Evolutionary conservation across 2,797 vertebrate species (phyloP).

Genomic region (Bradypodion ventrale): DNA sequence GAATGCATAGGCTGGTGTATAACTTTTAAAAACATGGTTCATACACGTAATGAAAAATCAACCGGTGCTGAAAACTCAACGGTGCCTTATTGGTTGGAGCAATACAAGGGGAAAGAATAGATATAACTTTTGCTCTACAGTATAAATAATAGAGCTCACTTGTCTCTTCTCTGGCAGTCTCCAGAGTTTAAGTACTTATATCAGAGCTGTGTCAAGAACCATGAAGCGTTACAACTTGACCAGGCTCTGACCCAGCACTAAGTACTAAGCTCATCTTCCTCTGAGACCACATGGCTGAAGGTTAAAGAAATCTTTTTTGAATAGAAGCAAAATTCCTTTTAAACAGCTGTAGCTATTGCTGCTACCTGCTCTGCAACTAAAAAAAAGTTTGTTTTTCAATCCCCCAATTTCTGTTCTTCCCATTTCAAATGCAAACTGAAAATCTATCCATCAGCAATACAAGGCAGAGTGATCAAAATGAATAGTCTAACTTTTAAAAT

Average conservation of each 20-base stretch:
- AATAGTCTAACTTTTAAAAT: conserved; percentile 13
- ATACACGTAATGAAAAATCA: conserved; percentile 1
- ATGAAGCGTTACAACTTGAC: conserved; percentile 71
- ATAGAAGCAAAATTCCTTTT: neutral
- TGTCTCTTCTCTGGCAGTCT: conserved; percentile 60
- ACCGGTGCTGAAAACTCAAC: neutral
- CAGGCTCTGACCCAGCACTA: conserved; percentile 65
- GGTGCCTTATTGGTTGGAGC: neutral
- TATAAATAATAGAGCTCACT: conserved; percentile 31
- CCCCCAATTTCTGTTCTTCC: neutral
- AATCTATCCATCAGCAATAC: conserved; percentile 50
- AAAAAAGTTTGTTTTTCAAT: neutral
- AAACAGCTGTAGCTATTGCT: neutral
- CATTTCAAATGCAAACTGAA: conserved; percentile 16
- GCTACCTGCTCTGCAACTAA: neutral
- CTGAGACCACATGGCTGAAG: conserved; percentile 12
- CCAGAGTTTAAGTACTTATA: conserved; percentile 71
- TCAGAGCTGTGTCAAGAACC: conserved; percentile 71
- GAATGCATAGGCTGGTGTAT: neutral
- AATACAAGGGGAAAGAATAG: neutral
- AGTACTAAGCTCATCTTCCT: conserved; percentile 59
- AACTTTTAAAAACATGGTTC: neutral
- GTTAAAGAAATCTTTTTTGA: neutral
- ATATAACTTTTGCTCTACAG: conserved; percentile 32
- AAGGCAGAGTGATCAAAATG: conserved; percentile 35